phyloP scores from a whole-genome alignment of 2,113 vertebrate genomes.

The Sarotherodon lohbergeri region DNA sequence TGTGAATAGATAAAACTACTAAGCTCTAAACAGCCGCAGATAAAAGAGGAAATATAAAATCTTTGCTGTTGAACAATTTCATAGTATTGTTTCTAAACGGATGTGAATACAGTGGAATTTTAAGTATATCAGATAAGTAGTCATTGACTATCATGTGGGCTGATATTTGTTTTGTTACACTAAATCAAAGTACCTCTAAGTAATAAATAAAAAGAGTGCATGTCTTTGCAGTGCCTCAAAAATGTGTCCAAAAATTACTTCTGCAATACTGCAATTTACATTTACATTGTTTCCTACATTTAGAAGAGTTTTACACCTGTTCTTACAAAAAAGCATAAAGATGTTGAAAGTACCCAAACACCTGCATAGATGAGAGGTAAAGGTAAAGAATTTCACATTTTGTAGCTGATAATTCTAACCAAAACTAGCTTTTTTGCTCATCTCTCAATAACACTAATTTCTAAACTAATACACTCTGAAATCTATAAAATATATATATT shows the following conservation, averaged over 20 bases:
- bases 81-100: neutral
- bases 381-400: neutral
- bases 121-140: neutral
- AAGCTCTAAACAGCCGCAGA: neutral
- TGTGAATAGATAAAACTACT: neutral
- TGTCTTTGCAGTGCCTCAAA: neutral
- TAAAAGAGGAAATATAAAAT: neutral
- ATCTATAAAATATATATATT: rapidly evolving
- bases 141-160: neutral
- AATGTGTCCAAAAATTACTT: neutral
- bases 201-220: neutral
- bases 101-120: neutral
- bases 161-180: neutral
- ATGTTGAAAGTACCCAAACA: neutral
- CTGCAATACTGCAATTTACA: neutral
- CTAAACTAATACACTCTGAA: neutral
- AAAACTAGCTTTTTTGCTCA: neutral
- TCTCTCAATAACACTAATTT: neutral
- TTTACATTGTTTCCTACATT: neutral
- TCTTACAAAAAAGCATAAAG: neutral
- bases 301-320: neutral
- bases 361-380: neutral
- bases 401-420: neutral
- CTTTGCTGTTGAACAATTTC: neutral
- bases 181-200: neutral